Percentiles rank a stretch among this genome's conserved stretches.
These are phyloP conservation scores for Perca schrenkii DNA, from an alignment of 2,113 vertebrate genomes.

Conservation along the genomic window DNA sequence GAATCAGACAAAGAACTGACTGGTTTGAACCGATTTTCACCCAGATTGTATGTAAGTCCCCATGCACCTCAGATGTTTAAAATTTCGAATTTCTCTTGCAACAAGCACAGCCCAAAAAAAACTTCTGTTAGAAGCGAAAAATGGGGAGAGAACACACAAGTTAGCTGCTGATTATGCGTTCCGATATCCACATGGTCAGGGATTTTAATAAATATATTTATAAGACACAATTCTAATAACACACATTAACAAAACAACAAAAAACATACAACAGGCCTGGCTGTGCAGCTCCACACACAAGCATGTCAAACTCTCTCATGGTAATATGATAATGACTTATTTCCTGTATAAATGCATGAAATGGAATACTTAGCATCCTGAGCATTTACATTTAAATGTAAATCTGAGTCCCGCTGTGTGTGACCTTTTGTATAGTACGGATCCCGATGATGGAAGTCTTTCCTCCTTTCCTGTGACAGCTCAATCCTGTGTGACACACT, in stretches of 20 bases:
- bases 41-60: not conserved
- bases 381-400: constrained; percentile 31
- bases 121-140: too few species aligned
- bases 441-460: constrained; percentile 59
- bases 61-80: not conserved
- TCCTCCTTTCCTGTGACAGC: constrained; percentile 66
- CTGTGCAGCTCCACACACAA: not conserved
- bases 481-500: constrained; percentile 70
- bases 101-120: constrained; percentile 1
- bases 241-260: constrained; percentile 2
- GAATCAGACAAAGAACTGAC: not conserved
- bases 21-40: constrained; percentile 32
- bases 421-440: constrained; percentile 16
- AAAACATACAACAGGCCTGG: not conserved
- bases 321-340: not conserved
- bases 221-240: not conserved
- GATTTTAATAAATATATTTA: not conserved
- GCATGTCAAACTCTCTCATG: not conserved
- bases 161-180: constrained; percentile 14
- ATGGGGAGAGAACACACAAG: constrained; percentile 17
- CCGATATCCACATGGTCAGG: not conserved
- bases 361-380: not conserved
- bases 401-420: constrained; percentile 15
- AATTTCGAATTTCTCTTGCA: constrained; percentile 14
- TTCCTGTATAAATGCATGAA: constrained; percentile 3